Evolutionary conservation across 2,113 vertebrate species (phyloP).

Genomic region (Anseranas semipalmata): DNA sequence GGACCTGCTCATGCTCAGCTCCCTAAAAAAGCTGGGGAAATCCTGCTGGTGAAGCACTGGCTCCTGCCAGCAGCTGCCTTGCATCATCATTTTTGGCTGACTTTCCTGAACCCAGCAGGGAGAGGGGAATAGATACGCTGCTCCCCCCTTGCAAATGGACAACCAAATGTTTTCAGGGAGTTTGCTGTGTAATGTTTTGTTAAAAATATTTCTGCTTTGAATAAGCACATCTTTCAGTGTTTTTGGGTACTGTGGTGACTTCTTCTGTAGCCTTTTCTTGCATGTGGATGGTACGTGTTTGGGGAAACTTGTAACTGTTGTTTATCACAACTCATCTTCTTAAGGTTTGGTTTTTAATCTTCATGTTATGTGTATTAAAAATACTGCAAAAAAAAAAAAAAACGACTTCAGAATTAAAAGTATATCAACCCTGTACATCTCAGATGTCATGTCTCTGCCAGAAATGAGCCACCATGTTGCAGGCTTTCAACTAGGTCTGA

Average conservation of each 20-base stretch:
- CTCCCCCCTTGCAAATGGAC: constrained; percentile 5
- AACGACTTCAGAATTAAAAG: constrained; percentile 35
- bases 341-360: constrained; percentile 39
- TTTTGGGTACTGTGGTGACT: constrained; percentile 57
- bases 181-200: constrained; percentile 21
- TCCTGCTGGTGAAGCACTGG: neutral
- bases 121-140: neutral
- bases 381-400: neutral
- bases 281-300: constrained; percentile 67
- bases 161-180: constrained; percentile 60
- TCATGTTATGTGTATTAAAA: constrained; percentile 8
- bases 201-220: constrained; percentile 48
- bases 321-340: constrained; percentile 11
- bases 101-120: constrained; percentile 37
- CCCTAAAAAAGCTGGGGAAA: neutral
- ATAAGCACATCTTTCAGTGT: constrained; percentile 40
- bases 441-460: neutral
- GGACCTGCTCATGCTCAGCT: neutral
- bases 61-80: neutral
- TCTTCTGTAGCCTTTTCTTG: constrained; percentile 61
- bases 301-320: constrained; percentile 45
- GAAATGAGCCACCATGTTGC: neutral
- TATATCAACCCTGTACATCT: neutral
- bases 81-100: neutral
- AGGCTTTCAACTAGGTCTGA: neutral